These are phyloP conservation scores for Zootoca vivipara DNA, from an alignment of 2,113 vertebrate genomes.

Conservation along the genomic window DNA sequence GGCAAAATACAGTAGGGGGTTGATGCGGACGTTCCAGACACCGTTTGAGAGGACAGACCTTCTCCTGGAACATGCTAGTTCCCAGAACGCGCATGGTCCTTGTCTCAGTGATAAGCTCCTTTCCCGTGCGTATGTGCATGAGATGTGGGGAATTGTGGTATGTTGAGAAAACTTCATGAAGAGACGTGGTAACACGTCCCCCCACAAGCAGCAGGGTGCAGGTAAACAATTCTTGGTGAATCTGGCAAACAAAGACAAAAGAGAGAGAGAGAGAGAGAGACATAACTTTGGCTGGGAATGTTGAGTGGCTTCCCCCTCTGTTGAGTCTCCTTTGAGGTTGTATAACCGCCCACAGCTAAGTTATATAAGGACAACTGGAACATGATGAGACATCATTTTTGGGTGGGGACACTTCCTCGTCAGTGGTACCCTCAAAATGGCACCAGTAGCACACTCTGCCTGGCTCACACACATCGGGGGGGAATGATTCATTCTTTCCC, in stretches of 20 bases:
- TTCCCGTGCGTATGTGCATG: background rate
- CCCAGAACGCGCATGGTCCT: background rate
- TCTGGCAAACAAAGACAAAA: background rate
- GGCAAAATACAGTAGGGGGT: background rate
- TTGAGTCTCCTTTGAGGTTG: constrained; percentile 31
- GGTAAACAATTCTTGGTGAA: background rate
- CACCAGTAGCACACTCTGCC: constrained; percentile 6
- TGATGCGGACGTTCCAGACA: background rate
- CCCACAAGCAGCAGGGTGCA: background rate
- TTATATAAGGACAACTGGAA: constrained; percentile 47
- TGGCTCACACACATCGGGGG: background rate
- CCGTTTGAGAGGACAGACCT: background rate
- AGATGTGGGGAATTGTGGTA: background rate
- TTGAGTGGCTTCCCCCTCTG: background rate
- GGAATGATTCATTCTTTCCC: constrained; percentile 49
- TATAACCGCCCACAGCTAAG: constrained; percentile 32
- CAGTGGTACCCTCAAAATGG: constrained; percentile 31
- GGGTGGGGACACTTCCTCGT: constrained; percentile 21
- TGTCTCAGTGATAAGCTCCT: background rate
- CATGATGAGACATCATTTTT: constrained; percentile 27
- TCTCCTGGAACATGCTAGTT: background rate
- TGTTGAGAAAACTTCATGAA: background rate
- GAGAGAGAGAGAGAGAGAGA: background rate
- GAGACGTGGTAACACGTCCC: background rate
- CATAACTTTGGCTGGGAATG: constrained; percentile 17